These are phyloP conservation scores for Syrphus vitripennis DNA, from an alignment of 2,888 invertebrate genomes.

Conservation along the genomic window DNA sequence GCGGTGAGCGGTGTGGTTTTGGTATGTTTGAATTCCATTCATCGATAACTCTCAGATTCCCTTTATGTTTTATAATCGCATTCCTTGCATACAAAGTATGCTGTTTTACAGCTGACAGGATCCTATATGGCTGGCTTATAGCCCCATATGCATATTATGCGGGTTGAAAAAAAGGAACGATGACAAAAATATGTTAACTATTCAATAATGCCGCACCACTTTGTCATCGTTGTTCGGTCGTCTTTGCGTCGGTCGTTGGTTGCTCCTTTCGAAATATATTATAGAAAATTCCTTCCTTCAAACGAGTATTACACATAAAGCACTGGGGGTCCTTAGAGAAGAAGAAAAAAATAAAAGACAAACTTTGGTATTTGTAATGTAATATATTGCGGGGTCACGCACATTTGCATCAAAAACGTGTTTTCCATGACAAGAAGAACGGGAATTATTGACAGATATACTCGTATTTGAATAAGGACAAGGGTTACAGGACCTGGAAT, in stretches of 20 bases:
- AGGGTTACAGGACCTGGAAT: not conserved
- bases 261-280: not conserved
- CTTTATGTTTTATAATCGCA: conserved; percentile 51
- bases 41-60: conserved; percentile 41
- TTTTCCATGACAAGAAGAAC: conserved; percentile 18
- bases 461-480: not conserved
- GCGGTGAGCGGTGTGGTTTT: not conserved
- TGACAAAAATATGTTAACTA: conserved; percentile 40
- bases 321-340: not conserved
- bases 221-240: not conserved
- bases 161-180: not conserved
- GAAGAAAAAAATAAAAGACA: not conserved
- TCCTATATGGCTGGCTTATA: too few species aligned
- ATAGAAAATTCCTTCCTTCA: conserved; percentile 26
- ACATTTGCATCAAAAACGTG: conserved; percentile 57
- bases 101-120: conserved; percentile 42
- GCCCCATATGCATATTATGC: conserved; percentile 21
- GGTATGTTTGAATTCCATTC: conserved; percentile 31
- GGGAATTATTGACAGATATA: conserved; percentile 39
- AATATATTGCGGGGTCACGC: conserved; percentile 52
- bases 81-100: conserved; percentile 41
- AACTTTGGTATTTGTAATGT: conserved; percentile 60
- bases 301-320: not conserved
- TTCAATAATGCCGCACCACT: conserved; percentile 34
- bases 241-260: not conserved